Percentiles rank a stretch among this genome's conserved stretches.
phyloP scores from a whole-genome alignment of 2,888 invertebrate species.

The Galeopsomyia nigrocyanea region DNA sequence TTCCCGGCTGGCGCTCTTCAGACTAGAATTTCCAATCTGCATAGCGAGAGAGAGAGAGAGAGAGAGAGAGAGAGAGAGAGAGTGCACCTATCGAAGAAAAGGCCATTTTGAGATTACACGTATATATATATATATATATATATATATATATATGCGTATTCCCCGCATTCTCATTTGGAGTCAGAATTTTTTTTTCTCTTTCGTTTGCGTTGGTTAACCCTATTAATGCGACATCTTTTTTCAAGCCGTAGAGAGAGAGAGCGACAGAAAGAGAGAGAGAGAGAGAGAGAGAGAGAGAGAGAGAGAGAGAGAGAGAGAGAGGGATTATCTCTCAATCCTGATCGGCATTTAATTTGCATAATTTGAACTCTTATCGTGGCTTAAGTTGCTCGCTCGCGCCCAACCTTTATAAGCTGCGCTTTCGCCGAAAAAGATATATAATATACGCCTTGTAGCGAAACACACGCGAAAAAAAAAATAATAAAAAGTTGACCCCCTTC shows the following conservation, averaged over 20 bases:
- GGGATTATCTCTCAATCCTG: constrained; percentile 47
- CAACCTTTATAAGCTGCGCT: no score
- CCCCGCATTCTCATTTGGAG: no score
- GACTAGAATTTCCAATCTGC: constrained; percentile 39
- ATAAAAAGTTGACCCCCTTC: not conserved
- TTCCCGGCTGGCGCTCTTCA: not conserved
- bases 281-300: constrained; percentile 39
- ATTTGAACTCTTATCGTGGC: constrained; percentile 46
- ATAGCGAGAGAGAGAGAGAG: no score
- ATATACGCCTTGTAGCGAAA: constrained; percentile 1
- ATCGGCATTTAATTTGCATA: constrained; percentile 48
- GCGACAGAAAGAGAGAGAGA: constrained; percentile 38
- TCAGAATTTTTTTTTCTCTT: no score
- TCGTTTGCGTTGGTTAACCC: constrained; percentile 17
- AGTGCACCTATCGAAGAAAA: not conserved
- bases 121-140: no score
- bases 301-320: constrained; percentile 38
- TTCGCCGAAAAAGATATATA: constrained; percentile 32
- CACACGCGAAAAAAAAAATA: no score
- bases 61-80: no score
- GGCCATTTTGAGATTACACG: not conserved
- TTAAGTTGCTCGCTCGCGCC: constrained; percentile 24
- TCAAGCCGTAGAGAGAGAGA: constrained; percentile 24
- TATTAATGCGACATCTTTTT: constrained; percentile 25
- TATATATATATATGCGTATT: no score